These are phyloP conservation scores for Zaprionus bogoriensis DNA, from an alignment of 2,888 invertebrate genomes.

Conservation along the genomic window DNA sequence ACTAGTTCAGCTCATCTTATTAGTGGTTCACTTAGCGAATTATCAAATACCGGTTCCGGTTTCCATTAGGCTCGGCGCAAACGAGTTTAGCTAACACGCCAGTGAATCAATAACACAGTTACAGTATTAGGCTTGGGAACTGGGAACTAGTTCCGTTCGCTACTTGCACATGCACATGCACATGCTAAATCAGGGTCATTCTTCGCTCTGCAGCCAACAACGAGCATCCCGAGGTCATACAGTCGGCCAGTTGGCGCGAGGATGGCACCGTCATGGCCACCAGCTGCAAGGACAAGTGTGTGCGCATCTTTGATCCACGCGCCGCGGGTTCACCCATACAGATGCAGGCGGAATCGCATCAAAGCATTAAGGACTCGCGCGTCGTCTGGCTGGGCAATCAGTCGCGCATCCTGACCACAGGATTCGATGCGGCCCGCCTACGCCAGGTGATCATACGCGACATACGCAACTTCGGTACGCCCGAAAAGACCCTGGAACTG, in stretches of 20 bases:
- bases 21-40: neutral
- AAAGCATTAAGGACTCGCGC: slow-evolving; percentile 95
- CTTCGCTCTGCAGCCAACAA: slow-evolving; percentile 86
- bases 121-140: neutral
- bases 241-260: slow-evolving; percentile 94
- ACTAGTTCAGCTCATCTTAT: neutral
- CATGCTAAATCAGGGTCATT: no score
- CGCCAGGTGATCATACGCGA: slow-evolving; percentile 95
- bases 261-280: slow-evolving; percentile 91
- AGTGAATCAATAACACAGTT: neutral
- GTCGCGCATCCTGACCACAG: slow-evolving; percentile 93
- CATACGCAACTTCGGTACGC: slow-evolving; percentile 89
- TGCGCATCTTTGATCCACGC: slow-evolving; percentile 93
- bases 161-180: no score
- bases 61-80: neutral
- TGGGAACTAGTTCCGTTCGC: neutral
- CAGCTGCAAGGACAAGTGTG: slow-evolving; percentile 95
- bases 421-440: slow-evolving; percentile 93
- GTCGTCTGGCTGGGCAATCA: slow-evolving; percentile 95
- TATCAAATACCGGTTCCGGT: neutral
- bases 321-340: slow-evolving; percentile 85
- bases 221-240: slow-evolving; percentile 93
- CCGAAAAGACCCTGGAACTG: slow-evolving; percentile 90
- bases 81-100: neutral
- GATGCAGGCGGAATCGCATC: slow-evolving; percentile 89